Conservation (phyloP, 1,140 invertebrate species). For the Sarcophaga peregrina region DNA sequence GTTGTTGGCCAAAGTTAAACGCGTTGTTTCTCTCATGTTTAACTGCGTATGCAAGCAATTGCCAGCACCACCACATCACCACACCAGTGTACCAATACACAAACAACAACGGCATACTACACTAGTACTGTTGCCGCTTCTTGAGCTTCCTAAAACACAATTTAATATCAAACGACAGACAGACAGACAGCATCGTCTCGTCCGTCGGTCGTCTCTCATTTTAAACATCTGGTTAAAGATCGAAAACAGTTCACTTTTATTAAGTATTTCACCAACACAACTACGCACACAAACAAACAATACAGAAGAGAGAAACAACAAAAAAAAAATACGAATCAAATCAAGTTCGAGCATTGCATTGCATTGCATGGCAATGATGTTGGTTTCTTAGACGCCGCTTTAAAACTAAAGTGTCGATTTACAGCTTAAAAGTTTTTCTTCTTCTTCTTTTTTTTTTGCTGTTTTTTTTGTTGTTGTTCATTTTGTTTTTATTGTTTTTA, state of each 20-base stretch:
- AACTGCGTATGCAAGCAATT: constrained; percentile 27
- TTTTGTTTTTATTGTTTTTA: too few species aligned
- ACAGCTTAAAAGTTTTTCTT: constrained; percentile 30
- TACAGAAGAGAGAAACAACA: not conserved
- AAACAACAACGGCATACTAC: too few species aligned
- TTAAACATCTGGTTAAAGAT: constrained; percentile 40
- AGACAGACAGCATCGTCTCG: constrained; percentile 44
- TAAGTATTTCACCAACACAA: too few species aligned
- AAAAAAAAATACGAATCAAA: not conserved
- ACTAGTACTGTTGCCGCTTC: too few species aligned
- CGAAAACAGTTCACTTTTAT: constrained; percentile 7
- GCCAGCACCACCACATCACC: not conserved
- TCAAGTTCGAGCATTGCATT: too few species aligned
- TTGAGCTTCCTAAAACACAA: too few species aligned
- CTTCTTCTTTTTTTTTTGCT: not conserved
- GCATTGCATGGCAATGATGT: not conserved
- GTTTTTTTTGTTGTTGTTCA: not conserved
- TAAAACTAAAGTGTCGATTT: constrained; percentile 47
- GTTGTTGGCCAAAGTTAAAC: constrained; percentile 34
- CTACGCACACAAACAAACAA: too few species aligned
- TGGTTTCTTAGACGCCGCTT: constrained; percentile 12
- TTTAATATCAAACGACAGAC: not conserved
- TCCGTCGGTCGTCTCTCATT: constrained; percentile 46
- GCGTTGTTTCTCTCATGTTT: constrained; percentile 36
- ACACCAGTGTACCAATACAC: too few species aligned